Conservation (phyloP, 1,140 invertebrate species). For the Muscidifurax raptorellus region DNA sequence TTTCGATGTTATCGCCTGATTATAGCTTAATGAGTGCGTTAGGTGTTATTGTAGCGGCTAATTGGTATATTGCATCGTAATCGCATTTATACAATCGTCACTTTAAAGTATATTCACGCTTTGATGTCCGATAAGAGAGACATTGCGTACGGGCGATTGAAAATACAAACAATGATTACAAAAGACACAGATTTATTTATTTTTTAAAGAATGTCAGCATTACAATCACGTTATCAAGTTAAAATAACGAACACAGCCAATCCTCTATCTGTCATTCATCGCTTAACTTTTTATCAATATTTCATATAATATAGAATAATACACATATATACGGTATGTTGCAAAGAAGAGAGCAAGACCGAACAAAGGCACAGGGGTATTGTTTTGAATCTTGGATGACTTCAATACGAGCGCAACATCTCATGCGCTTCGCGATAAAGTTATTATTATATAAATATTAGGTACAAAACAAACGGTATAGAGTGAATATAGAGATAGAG, state of each 20-base stretch:
- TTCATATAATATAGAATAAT: conserved; percentile 19
- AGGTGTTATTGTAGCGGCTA: background rate
- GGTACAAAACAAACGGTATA: conserved; percentile 22
- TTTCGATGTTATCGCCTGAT: background rate
- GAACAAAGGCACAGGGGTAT: conserved; percentile 48
- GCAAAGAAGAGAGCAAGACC: conserved; percentile 46
- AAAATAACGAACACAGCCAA: conserved; percentile 49
- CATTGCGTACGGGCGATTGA: background rate
- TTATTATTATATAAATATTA: conserved; percentile 16
- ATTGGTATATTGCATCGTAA: background rate
- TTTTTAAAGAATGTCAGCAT: conserved; percentile 44
- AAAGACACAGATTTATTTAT: conserved; percentile 43
- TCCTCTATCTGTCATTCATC: conserved; percentile 41
- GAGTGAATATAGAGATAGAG: background rate
- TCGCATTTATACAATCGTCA: background rate
- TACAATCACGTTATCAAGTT: conserved; percentile 40
- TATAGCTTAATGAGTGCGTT: background rate
- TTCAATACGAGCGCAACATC: conserved; percentile 24
- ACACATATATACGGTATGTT: conserved; percentile 28
- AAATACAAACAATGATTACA: conserved; percentile 7
- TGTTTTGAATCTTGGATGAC: conserved; percentile 19
- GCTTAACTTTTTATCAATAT: background rate
- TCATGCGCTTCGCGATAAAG: conserved; percentile 25
- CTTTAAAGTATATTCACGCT: background rate
- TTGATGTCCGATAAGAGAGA: background rate